These are phyloP conservation scores for Chrysopilus asiliformis DNA, from an alignment of 2,888 invertebrate genomes.

Conservation along the genomic window DNA sequence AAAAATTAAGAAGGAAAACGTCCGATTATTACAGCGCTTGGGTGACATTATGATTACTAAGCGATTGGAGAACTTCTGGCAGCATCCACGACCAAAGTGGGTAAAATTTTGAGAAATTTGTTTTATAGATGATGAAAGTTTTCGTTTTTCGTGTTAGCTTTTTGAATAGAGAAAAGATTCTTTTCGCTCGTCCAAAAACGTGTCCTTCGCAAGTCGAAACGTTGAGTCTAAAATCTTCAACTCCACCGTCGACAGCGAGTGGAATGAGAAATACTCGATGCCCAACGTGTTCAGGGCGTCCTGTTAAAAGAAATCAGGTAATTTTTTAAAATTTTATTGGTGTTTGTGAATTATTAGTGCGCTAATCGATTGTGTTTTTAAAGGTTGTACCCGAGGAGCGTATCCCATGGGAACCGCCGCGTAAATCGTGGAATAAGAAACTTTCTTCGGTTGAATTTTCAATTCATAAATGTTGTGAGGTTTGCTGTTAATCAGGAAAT, in stretches of 20 bases:
- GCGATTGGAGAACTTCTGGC: slow-evolving; percentile 55
- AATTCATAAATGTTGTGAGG: slow-evolving; percentile 9
- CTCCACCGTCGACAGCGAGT: background rate
- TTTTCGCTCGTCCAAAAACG: slow-evolving; percentile 23
- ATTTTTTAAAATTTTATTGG: slow-evolving; percentile 1
- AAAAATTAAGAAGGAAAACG: slow-evolving; percentile 54
- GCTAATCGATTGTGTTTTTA: slow-evolving; percentile 6
- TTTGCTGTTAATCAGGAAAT: slow-evolving; percentile 1
- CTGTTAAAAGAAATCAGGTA: slow-evolving; percentile 24
- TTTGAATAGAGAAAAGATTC: slow-evolving; percentile 30
- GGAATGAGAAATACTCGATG: slow-evolving; percentile 18
- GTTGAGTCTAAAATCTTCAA: background rate
- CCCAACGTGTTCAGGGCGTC: slow-evolving; percentile 28
- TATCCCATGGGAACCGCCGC: slow-evolving; percentile 30
- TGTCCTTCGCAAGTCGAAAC: slow-evolving; percentile 11
- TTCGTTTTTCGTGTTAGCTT: slow-evolving; percentile 20
- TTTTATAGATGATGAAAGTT: background rate
- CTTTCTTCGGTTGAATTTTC: slow-evolving; percentile 13
- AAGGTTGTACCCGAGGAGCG: slow-evolving; percentile 31
- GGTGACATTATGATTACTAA: slow-evolving; percentile 50
- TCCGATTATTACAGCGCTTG: slow-evolving; percentile 51
- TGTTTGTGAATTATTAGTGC: background rate
- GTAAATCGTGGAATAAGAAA: slow-evolving; percentile 27
- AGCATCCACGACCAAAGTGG: slow-evolving; percentile 45
- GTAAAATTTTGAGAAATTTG: slow-evolving; percentile 5